These are phyloP conservation scores for Agonopterix heracliana DNA, from an alignment of 2,888 invertebrate species.

Conservation along the genomic window DNA sequence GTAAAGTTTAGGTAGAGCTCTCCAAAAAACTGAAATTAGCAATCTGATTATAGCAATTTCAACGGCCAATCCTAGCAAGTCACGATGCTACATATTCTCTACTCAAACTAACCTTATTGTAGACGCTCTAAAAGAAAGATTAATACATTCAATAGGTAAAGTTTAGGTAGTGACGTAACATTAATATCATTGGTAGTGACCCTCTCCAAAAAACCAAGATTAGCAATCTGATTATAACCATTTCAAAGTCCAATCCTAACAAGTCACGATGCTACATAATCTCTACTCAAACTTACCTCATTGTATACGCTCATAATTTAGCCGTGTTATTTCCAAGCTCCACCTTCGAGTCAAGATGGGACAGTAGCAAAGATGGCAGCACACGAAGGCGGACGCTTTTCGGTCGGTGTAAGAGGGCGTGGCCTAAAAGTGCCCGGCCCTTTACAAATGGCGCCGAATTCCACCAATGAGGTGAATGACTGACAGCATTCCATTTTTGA, in stretches of 20 bases:
- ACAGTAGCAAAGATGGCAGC: constrained; percentile 55
- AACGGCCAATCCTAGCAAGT: not conserved
- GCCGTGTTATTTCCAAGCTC: constrained; percentile 34
- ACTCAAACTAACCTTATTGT: not conserved
- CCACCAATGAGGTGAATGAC: constrained; percentile 52
- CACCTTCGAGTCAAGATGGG: constrained; percentile 36
- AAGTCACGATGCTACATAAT: not conserved
- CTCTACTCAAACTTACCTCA: not conserved
- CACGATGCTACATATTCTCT: not conserved
- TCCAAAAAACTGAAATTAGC: too few relatives aligned
- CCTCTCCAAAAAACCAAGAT: too few relatives aligned
- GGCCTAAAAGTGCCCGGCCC: constrained; percentile 47
- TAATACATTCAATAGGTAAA: too few relatives aligned
- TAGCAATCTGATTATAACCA: too few relatives aligned
- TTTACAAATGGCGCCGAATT: constrained; percentile 71
- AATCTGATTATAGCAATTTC: too few relatives aligned
- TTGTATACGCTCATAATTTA: constrained; percentile 14
- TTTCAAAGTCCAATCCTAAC: not conserved
- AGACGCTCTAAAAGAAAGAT: too few relatives aligned
- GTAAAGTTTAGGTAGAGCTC: too few relatives aligned
- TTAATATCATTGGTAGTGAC: too few relatives aligned
- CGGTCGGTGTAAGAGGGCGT: constrained; percentile 48
- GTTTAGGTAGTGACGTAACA: too few relatives aligned
- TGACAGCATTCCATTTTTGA: constrained; percentile 35
- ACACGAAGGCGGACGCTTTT: constrained; percentile 41